Evolutionary conservation across 2,888 invertebrate genomes (phyloP), one percentile per base, ranked within the genome.

Genomic region (Ypsolopha scabrella): DNA sequence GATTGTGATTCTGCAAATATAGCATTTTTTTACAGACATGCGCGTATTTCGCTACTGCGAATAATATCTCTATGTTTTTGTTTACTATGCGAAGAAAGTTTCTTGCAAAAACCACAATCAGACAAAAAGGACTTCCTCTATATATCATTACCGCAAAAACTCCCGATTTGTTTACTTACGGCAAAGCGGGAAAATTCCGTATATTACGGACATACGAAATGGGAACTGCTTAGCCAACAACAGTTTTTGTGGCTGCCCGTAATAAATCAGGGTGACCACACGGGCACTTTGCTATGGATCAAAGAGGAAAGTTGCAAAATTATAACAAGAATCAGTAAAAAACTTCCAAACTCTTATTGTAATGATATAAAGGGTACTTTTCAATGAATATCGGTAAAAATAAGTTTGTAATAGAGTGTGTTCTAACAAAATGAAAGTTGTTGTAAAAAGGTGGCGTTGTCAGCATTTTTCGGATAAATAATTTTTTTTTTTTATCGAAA

Each of bases 181-280:
- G 46, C 2, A 24, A 24, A 24, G 24, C 35, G 46, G 14, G 46
- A 11, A 35, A 11, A 24, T 24, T 24, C 24, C 24, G 24, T 24
- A 24, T 24, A 24, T 24, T 24, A 24, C 24, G 24, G 11, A 57
- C 53, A 58, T 55, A 59, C 59, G 59, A 64, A 60, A 64, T 60
- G 66, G 59, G 65, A 70, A 70, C 63, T 55, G 74, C 70, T 68
- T 67, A 69, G 67, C 60, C 47, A 47, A 65, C 49, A 56, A 55
- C 57, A 65, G 66, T 73, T 76, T 78, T 76, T 77, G 72, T 62
- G 67, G 65, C 56, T 54, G 56, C 59, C 65, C 57, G 55, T 54
- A 60, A 79, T 80, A 80, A 79, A 78, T 80, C 74, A 75, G 66
- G 61, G 56, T 54, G 60, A 59, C 63, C 67, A 60, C 59, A 10